Conservation (phyloP, 2,113 vertebrate genomes). For the Rhinolophus ferrumequinum region DNA sequence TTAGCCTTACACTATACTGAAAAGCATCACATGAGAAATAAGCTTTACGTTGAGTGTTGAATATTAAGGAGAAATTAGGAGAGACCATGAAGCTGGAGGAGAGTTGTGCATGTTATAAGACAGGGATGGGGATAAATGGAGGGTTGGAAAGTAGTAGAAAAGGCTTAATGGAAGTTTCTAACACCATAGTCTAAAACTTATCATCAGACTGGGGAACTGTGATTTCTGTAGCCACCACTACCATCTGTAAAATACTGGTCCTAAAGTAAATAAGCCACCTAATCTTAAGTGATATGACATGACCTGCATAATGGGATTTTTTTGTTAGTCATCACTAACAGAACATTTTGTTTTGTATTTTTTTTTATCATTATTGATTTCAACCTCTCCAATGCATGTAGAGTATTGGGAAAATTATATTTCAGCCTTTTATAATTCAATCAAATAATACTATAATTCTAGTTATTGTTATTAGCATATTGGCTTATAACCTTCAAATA, state of each 20-base stretch:
- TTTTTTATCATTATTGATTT: neutral
- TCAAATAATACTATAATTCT: neutral
- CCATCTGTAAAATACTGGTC: neutral
- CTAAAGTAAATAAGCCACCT: too few species aligned
- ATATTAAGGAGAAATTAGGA: neutral
- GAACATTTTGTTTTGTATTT: too few species aligned
- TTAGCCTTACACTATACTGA: fast-evolving
- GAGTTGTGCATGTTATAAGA: neutral
- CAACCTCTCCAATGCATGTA: neutral
- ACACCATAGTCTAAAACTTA: fast-evolving
- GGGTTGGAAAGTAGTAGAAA: neutral
- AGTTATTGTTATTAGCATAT: neutral
- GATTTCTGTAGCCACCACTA: neutral
- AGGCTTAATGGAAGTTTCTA: fast-evolving
- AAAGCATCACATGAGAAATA: neutral
- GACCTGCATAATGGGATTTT: neutral
- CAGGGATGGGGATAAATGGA: fast-evolving
- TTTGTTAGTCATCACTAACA: neutral
- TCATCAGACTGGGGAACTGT: too few species aligned
- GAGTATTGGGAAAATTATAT: neutral
- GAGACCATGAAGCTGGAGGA: fast-evolving
- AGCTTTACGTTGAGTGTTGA: too few species aligned
- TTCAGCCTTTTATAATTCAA: neutral
- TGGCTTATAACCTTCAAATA: neutral
- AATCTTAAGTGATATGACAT: neutral